Conservation (phyloP, 2,113 vertebrate genomes). For the Perca schrenkii region DNA sequence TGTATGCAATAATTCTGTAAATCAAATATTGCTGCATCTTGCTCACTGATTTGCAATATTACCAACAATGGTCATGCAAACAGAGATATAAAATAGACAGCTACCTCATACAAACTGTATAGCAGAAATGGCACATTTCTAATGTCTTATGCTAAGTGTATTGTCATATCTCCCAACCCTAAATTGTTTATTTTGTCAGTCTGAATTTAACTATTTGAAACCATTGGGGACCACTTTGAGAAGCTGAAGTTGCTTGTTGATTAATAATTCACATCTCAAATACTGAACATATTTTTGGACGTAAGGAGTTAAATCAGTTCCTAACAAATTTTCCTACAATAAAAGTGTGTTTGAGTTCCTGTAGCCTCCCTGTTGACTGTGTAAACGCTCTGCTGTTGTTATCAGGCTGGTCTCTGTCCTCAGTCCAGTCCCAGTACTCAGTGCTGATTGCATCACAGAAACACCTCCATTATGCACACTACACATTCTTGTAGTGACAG, state of each 20-base stretch:
- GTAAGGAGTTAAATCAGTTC: not conserved
- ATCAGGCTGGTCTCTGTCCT: slow-evolving; percentile 25
- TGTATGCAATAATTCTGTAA: not conserved
- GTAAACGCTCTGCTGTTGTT: not conserved
- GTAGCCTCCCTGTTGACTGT: not conserved
- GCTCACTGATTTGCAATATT: not conserved
- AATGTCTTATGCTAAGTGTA: not conserved
- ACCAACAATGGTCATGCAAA: not conserved
- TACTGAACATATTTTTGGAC: not conserved
- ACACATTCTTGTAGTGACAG: not conserved
- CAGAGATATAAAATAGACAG: not conserved
- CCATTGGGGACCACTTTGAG: not conserved
- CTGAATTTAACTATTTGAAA: not conserved
- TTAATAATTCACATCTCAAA: not conserved
- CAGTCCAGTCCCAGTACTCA: not conserved
- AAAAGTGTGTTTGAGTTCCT: not conserved
- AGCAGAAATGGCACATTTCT: not conserved
- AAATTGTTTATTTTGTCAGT: too few species aligned
- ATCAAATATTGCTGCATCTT: not conserved
- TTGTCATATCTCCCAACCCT: not conserved
- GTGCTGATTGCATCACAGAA: slow-evolving; percentile 30
- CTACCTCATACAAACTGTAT: not conserved
- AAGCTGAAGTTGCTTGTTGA: not conserved
- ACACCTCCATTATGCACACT: slow-evolving; percentile 2
- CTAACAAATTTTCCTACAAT: not conserved